phyloP scores from a whole-genome alignment of 2,888 invertebrate species.

The Cheilosia scutellata region DNA sequence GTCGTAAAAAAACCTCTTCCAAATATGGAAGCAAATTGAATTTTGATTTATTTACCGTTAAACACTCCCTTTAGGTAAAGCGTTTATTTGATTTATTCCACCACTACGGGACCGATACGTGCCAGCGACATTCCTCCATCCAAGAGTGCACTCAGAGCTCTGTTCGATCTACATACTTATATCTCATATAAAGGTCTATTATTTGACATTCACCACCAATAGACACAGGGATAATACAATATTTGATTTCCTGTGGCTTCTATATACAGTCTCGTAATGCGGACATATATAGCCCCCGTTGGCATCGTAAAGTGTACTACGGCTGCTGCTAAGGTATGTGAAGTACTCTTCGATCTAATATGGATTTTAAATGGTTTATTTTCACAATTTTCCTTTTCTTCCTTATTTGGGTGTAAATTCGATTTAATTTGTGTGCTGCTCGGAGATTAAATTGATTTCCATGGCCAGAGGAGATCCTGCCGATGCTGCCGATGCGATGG shows the following conservation, averaged over 20 bases:
- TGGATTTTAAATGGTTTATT: slow-evolving; percentile 26
- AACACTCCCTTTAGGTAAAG: slow-evolving; percentile 13
- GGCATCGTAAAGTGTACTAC: slow-evolving; percentile 26
- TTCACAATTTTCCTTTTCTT: slow-evolving; percentile 17
- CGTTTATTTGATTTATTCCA: slow-evolving; percentile 40
- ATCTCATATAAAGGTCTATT: slow-evolving; percentile 45
- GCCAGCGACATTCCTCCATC: slow-evolving; percentile 35
- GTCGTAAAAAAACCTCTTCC: slow-evolving; percentile 13
- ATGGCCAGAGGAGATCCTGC: not conserved
- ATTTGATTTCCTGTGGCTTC: slow-evolving; percentile 68
- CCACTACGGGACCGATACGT: slow-evolving; percentile 3
- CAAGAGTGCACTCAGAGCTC: slow-evolving; percentile 2
- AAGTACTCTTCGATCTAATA: slow-evolving; percentile 40
- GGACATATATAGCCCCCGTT: not conserved
- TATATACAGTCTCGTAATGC: not conserved
- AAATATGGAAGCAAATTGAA: slow-evolving; percentile 57
- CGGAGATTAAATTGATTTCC: slow-evolving; percentile 57
- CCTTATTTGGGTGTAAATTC: slow-evolving; percentile 48
- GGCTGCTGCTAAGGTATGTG: slow-evolving; percentile 15
- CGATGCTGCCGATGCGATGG: no score
- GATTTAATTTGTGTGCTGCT: slow-evolving; percentile 61
- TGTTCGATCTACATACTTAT: not conserved
- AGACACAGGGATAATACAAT: slow-evolving; percentile 69
- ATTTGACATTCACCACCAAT: slow-evolving; percentile 64
- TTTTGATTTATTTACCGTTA: slow-evolving; percentile 70